Base-by-base conservation (phyloP, 2,797 vertebrate species). In the Sebastes itinus region DNA sequence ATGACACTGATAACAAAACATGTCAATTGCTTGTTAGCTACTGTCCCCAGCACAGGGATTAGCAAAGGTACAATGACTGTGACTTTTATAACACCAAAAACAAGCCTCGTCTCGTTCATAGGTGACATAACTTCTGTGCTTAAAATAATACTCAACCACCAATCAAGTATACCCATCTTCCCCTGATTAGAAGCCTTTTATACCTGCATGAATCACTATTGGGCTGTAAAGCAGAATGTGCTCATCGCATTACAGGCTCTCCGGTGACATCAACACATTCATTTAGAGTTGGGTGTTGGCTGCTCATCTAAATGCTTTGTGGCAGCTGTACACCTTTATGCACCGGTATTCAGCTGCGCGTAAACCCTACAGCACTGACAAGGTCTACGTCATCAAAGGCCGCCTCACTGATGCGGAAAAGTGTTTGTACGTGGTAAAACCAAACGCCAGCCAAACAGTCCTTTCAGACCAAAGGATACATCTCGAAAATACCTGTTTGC, bases 231-330 rank as follows among this genome's bases (percentile, higher is more conserved):
- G 23, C 38, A 64, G 72, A 68, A 58, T 58, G 38, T 52, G 58
- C 12, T 78, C 10, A 76, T 68, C 2, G 12, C 38, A 62, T 77
- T 67, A 54, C 20, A 13, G 23, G n/a, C 38, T 11, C 58, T 67
- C 42, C n/a, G 1, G 58, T 69, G 80, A 76, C 66, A 75, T 69
- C 22, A 2, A 66, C 64, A 64, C 13, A 58, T 59, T 71, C 35
- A 56, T 67, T 78, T 20, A 61, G 54, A 30, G 33, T 14, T 72
- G 70, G 72, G 65, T 77, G 68, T 63, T 81, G 73, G 54, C 52
- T 66, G 63, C 32, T 81, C 14, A 35, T 23, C 59, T 33, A 30
- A 85, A 71, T 35, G 32, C 46, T 20, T 72, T 64, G 33, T 60
- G 56, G 70, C 62, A 77, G 10, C 38, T 75, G 42, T 38, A 38